Percentiles rank a stretch among this genome's conserved stretches.
These are phyloP conservation scores for Drosophila kambysellisi DNA, from an alignment of 2,888 invertebrate genomes.

Conservation along the genomic window DNA sequence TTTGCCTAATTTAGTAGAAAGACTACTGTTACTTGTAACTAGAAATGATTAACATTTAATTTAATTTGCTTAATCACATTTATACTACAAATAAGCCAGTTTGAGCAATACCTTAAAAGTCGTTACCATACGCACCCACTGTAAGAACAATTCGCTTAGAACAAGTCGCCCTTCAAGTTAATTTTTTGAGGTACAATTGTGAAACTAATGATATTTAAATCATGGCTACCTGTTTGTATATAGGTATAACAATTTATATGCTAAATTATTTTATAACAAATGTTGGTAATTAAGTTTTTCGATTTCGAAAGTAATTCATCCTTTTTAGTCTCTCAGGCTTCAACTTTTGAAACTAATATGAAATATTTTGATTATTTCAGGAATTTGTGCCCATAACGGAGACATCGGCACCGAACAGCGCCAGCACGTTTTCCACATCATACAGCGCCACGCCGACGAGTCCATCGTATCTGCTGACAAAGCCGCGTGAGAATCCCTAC, in stretches of 20 bases:
- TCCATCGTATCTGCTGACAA: slow-evolving; percentile 88
- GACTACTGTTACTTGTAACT: not conserved
- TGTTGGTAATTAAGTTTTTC: not conserved
- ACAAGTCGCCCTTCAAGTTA: not conserved
- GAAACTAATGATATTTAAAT: not conserved
- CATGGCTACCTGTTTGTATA: not conserved
- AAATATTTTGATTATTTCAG: slow-evolving; percentile 30
- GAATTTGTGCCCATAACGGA: slow-evolving; percentile 81
- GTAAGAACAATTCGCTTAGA: not conserved
- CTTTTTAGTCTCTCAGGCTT: not conserved
- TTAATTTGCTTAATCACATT: not conserved
- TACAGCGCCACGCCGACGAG: slow-evolving; percentile 88
- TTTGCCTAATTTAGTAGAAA: not conserved
- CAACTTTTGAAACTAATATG: not conserved
- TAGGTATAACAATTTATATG: not conserved
- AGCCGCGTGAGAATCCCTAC: slow-evolving; percentile 93
- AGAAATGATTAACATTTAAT: not conserved
- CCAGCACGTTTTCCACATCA: slow-evolving; percentile 75
- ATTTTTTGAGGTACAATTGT: not conserved
- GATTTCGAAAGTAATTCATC: not conserved
- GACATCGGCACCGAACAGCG: slow-evolving; percentile 64
- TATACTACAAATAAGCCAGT: not conserved
- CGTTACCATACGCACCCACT: slow-evolving; percentile 5
- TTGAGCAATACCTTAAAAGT: not conserved
- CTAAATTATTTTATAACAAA: not conserved